phyloP scores from a whole-genome alignment of 2,797 vertebrate species.

The Megalops cyprinoides region DNA sequence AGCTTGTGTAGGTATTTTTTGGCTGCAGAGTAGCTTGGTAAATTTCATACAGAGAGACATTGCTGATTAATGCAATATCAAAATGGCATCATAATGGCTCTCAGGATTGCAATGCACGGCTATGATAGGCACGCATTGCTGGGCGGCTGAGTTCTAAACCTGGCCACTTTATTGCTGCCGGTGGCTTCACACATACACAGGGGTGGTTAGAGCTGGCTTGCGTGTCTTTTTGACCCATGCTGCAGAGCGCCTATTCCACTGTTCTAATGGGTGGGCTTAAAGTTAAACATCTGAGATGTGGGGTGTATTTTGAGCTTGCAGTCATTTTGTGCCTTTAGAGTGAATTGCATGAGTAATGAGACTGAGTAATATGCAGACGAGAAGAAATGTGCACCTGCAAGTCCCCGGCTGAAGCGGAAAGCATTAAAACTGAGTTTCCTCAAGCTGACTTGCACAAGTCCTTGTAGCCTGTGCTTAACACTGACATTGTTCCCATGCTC shows the following conservation, averaged over 20 bases:
- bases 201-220: not conserved
- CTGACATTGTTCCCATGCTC: not conserved
- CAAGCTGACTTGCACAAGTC: not conserved
- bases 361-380: not conserved
- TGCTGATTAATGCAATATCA: constrained; percentile 68
- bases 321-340: not conserved
- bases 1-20: constrained; percentile 69
- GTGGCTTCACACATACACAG: constrained; percentile 6
- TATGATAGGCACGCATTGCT: constrained; percentile 51
- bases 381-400: not conserved
- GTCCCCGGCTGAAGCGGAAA: not conserved
- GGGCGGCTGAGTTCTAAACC: constrained; percentile 48
- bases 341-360: constrained; percentile 28
- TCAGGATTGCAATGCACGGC: constrained; percentile 43
- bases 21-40: constrained; percentile 60
- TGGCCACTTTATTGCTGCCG: constrained; percentile 14
- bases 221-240: not conserved
- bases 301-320: not conserved
- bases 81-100: constrained; percentile 48
- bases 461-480: not conserved
- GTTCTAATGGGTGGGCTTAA: not conserved
- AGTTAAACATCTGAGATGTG: not conserved
- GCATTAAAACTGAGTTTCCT: not conserved
- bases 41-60: constrained; percentile 61
- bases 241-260: not conserved